Percentiles rank a stretch among this genome's conserved stretches.
phyloP scores from a whole-genome alignment of 2,888 invertebrate species.

The Heliconius sara region DNA sequence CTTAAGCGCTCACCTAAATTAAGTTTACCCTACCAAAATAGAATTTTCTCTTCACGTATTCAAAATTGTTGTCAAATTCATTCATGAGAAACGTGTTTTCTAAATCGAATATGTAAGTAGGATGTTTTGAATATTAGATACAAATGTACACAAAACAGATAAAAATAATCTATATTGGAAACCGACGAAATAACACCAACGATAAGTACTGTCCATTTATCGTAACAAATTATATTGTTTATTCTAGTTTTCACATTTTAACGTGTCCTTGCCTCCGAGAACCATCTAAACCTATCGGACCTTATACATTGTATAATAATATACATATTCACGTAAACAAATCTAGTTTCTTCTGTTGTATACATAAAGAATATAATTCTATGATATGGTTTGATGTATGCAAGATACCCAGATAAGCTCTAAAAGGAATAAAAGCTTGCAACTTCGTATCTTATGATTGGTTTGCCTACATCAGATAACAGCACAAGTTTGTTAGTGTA shows the following conservation, averaged over 20 bases:
- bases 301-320: constrained; percentile 67
- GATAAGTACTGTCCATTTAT: constrained; percentile 50
- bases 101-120: constrained; percentile 27
- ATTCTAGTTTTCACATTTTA: constrained; percentile 17
- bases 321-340: neutral
- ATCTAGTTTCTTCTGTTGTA: constrained; percentile 21
- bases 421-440: constrained; percentile 60
- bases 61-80: constrained; percentile 23
- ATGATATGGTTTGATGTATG: constrained; percentile 39
- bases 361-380: constrained; percentile 30
- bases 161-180: constrained; percentile 38
- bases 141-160: constrained; percentile 26
- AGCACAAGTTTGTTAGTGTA: constrained; percentile 61
- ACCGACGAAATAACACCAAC: constrained; percentile 40
- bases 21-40: neutral
- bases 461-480: constrained; percentile 62
- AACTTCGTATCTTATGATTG: constrained; percentile 59
- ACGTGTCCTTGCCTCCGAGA: constrained; percentile 71
- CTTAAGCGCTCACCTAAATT: neutral
- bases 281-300: constrained; percentile 73
- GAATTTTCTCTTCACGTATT: neutral
- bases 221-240: constrained; percentile 58
- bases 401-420: constrained; percentile 58
- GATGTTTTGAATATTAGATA: constrained; percentile 14
- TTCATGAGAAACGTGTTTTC: constrained; percentile 26